A percentile compares a stretch with the other conserved stretches of the same genome.
Conservation (phyloP, 2,113 vertebrate species). For the Rhinopithecus roxellana region DNA sequence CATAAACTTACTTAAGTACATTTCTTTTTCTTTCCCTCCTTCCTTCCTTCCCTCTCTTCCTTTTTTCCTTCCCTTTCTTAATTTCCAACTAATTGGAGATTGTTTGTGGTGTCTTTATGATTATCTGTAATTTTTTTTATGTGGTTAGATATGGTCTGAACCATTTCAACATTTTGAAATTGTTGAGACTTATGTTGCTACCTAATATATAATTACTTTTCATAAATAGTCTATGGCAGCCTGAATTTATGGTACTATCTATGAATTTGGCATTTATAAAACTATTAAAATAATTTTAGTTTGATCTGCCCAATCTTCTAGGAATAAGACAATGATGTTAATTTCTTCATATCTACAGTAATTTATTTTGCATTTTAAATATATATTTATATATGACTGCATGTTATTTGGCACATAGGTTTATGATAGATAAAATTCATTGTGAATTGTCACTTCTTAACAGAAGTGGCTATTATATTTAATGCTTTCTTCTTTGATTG, state of each 20-base stretch:
- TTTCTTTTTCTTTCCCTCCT: not conserved
- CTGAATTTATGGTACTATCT: not conserved
- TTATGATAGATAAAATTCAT: not conserved
- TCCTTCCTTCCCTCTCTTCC: not conserved
- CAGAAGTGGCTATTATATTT: not conserved
- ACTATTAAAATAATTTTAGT: not conserved
- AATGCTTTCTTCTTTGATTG: not conserved
- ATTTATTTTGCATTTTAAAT: conserved; percentile 27
- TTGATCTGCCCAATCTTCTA: not conserved
- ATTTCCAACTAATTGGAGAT: not conserved
- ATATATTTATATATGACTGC: not conserved
- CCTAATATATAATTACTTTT: not conserved
- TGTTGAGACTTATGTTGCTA: not conserved
- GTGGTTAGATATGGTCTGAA: not conserved
- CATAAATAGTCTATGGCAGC: not conserved
- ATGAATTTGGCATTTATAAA: not conserved
- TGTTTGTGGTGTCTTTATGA: not conserved
- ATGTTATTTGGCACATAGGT: not conserved
- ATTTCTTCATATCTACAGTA: not conserved
- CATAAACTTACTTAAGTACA: not conserved
- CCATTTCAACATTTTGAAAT: not conserved
- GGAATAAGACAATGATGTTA: not conserved
- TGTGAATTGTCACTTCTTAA: not conserved
- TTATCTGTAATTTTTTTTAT: not conserved
- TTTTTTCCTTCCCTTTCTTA: not conserved